phyloP scores from a whole-genome alignment of 2,113 vertebrate species.

The Maylandia zebra region DNA sequence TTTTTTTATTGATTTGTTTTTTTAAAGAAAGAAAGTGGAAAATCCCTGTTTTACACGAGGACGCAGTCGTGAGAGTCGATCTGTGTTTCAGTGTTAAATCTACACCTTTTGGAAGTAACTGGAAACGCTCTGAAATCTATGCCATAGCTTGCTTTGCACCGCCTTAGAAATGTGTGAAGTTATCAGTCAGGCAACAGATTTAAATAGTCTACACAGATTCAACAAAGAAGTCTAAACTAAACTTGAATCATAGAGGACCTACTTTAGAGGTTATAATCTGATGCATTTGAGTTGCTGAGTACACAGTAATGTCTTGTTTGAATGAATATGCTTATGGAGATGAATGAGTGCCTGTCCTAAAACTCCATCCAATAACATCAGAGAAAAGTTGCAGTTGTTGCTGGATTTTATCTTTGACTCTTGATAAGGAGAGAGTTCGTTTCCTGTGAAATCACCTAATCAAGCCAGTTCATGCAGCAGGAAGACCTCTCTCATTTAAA shows the following conservation, averaged over 20 bases:
- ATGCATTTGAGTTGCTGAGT: not conserved
- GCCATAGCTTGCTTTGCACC: not conserved
- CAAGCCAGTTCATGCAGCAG: constrained; percentile 46
- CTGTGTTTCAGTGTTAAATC: not conserved
- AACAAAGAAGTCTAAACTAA: not conserved
- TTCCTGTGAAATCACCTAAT: constrained; percentile 56
- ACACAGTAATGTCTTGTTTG: not conserved
- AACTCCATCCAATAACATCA: constrained; percentile 10
- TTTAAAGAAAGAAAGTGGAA: not conserved
- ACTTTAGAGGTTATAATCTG: not conserved
- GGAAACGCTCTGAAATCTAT: not conserved
- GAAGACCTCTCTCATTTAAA: constrained; percentile 33
- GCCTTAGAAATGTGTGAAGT: not conserved
- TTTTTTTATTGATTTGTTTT: not conserved
- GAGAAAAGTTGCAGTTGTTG: not conserved
- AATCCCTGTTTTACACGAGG: not conserved
- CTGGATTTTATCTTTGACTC: not conserved
- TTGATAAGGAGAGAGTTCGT: constrained; percentile 36
- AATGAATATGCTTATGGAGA: not conserved
- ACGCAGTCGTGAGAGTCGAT: not conserved
- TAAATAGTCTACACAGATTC: not conserved
- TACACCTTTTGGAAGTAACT: not conserved
- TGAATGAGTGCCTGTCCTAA: not conserved
- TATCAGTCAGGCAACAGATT: not conserved
- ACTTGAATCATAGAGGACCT: not conserved